Base-by-base conservation (phyloP, 2,797 vertebrate species). In the Scarus forsteni region DNA sequence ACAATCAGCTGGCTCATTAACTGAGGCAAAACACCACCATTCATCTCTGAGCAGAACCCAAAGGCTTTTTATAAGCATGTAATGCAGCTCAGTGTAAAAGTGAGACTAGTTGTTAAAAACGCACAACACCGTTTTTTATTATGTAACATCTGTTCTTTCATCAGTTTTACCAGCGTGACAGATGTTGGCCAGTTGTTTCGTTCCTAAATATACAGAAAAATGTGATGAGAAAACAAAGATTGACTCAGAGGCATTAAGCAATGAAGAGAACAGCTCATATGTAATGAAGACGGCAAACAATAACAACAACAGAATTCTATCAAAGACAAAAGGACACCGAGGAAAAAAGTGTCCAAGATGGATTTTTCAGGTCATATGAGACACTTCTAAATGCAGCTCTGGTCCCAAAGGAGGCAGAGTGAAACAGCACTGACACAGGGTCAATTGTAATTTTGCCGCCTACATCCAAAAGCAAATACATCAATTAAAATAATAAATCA, bases 401-500 rank as follows among this genome's bases (percentile, higher is more conserved):
- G 13, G 73, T 88, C 88, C 89, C 87, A 83, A 15, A 68, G 88
- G 89, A 82, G 45, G n/a, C 45, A 3, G 61, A 60, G 66, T 79
- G 82, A 86, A 91, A 84, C 89, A 73, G 60, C 88, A 77, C 77
- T 92, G 92, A 93, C 93, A 92, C 78, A 27, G 89, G 91, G 93
- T 93, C 93, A 94, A 92, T 91, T 92, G 91, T 92, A 93, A 93
- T 95, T 90, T 89, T 80, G 87, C 79, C 15, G 44, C 65, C 73
- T 85, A 90, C 90, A 85, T 89, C 90, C 88, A 88, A 90, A 92
- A 93, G 89, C 90, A 94, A 93, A 95, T 93, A 94, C 87, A 93
- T 93, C 94, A 95, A 95, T 95, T 94, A 94, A 93, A 93, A 93
- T 83, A 94, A 95, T 93, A 92, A 93, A 93, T 93, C 88, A 92